phyloP scores from a whole-genome alignment of 2,888 invertebrate genomes.

The Campoplex nolae region DNA sequence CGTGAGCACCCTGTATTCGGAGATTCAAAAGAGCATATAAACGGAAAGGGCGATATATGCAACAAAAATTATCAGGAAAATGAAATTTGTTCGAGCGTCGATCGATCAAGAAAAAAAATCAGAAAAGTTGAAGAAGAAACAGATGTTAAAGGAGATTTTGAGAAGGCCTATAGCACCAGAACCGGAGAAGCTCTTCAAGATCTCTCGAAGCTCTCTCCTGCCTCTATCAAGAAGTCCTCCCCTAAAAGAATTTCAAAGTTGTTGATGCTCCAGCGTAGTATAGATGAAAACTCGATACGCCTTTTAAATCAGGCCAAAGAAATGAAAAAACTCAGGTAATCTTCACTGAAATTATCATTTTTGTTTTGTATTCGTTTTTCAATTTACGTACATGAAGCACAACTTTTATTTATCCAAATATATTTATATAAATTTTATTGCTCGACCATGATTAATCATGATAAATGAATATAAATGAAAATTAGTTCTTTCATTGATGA shows the following conservation, averaged over 20 bases:
- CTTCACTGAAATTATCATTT: neutral
- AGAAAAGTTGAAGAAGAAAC: neutral
- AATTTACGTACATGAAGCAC: neutral
- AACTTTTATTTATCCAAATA: too few species aligned
- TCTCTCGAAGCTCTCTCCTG: neutral
- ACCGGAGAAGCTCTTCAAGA: neutral
- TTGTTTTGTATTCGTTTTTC: neutral
- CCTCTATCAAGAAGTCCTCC: neutral
- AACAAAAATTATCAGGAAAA: neutral
- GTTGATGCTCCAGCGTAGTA: conserved; percentile 11
- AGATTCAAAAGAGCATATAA: neutral
- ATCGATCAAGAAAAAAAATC: neutral
- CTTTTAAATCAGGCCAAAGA: conserved; percentile 22
- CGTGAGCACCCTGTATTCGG: neutral
- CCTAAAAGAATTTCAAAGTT: neutral
- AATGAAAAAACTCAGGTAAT: conserved; percentile 53
- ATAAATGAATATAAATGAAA: neutral
- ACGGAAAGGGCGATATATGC: neutral
- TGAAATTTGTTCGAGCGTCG: neutral
- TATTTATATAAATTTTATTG: neutral
- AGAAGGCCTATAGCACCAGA: neutral
- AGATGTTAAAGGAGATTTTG: too few species aligned
- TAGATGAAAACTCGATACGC: conserved; percentile 29
- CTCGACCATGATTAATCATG: neutral
- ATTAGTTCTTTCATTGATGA: conserved; percentile 55